Conservation (phyloP, 2,888 invertebrate genomes). For the Nemapogon koenigi region DNA sequence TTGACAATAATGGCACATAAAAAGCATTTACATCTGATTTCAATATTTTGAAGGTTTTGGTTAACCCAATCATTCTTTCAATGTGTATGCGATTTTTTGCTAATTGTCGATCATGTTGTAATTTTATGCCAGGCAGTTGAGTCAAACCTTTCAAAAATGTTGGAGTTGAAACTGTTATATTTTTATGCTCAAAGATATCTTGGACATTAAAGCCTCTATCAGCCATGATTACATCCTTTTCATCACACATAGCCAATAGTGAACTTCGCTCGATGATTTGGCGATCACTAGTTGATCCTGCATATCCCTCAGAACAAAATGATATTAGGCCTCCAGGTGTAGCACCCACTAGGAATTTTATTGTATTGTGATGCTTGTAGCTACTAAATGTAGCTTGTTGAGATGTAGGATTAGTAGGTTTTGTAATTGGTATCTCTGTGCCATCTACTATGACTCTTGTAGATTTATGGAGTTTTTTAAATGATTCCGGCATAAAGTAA, state of each 20-base stretch:
- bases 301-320: conserved; percentile 10
- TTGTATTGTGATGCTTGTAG: conserved; percentile 7
- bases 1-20: conserved; percentile 9
- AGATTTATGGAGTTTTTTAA: background rate
- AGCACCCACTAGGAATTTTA: conserved; percentile 8
- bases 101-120: conserved; percentile 11
- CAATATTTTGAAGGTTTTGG: conserved; percentile 15
- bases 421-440: conserved; percentile 4
- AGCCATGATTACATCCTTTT: conserved; percentile 17
- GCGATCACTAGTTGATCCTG: conserved; percentile 8
- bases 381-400: background rate
- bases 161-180: conserved; percentile 16
- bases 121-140: conserved; percentile 14
- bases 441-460: background rate
- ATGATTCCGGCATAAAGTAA: background rate
- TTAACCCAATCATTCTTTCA: conserved; percentile 14
- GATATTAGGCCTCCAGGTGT: conserved; percentile 8
- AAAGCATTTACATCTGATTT: conserved; percentile 9
- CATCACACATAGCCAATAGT: conserved; percentile 15
- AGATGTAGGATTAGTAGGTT: background rate
- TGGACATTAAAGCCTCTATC: conserved; percentile 20
- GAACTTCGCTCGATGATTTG: conserved; percentile 14
- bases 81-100: conserved; percentile 14
- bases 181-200: conserved; percentile 18
- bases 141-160: conserved; percentile 16